Percentiles rank a stretch among this genome's conserved stretches.
Evolutionary conservation across 2,888 invertebrate species (phyloP).

Genomic region (Leptinotarsa haldemani): DNA sequence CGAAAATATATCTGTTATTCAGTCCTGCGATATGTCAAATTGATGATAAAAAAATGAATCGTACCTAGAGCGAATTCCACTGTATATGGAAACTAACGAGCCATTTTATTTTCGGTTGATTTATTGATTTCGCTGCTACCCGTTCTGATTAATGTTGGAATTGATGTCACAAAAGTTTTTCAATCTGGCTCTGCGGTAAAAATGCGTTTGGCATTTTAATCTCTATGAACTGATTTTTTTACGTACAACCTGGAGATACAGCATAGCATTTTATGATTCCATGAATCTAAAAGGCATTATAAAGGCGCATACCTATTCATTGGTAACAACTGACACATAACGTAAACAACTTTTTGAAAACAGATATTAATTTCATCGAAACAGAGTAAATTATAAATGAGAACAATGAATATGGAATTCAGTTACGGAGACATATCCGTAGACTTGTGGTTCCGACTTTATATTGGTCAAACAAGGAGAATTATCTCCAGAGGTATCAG

Average conservation of each 20-base stretch:
- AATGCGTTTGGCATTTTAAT: neutral
- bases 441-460: too few species aligned
- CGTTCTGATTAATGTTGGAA: constrained; percentile 5
- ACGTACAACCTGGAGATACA: neutral
- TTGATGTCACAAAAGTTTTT: neutral
- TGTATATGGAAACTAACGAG: constrained; percentile 11
- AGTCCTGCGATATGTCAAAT: neutral
- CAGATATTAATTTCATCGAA: too few species aligned
- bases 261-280: neutral
- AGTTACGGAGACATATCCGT: too few species aligned
- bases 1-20: neutral
- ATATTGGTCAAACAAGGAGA: too few species aligned
- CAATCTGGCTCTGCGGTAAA: neutral
- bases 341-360: too few species aligned
- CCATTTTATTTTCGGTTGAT: constrained; percentile 12
- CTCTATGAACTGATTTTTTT: constrained; percentile 2
- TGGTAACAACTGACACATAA: too few species aligned
- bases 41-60: neutral
- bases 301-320: too few species aligned
- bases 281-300: too few species aligned
- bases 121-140: neutral
- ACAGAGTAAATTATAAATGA: too few species aligned
- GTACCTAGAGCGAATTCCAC: neutral
- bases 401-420: too few species aligned
- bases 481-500: too few species aligned